Conservation (phyloP, 2,797 vertebrate genomes). For the Passerculus sandwichensis region DNA sequence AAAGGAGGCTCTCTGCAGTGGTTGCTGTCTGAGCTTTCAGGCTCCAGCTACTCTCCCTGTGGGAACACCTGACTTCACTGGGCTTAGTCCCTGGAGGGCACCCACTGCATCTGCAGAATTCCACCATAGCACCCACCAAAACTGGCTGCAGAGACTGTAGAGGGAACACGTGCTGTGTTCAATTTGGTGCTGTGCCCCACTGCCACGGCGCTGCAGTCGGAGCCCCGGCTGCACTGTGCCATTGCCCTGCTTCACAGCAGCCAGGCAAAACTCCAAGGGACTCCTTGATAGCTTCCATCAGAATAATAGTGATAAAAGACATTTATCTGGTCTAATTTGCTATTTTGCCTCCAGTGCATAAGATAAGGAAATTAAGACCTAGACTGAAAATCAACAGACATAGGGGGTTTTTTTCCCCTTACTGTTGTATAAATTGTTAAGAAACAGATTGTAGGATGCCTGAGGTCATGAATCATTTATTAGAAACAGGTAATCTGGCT, state of each 20-base stretch:
- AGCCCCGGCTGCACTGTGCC: not conserved
- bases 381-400: not conserved
- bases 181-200: not conserved
- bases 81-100: not conserved
- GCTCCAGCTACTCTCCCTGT: not conserved
- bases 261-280: not conserved
- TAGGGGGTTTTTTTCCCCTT: not conserved
- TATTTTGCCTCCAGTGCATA: not conserved
- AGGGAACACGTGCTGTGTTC: rapidly evolving
- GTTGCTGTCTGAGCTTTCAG: not conserved
- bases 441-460: not conserved
- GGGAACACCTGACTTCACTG: not conserved
- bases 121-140: not conserved
- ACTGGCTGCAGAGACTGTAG: not conserved
- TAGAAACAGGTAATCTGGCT: not conserved
- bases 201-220: rapidly evolving
- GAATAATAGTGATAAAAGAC: not conserved
- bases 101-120: not conserved
- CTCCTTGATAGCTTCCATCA: not conserved
- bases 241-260: not conserved
- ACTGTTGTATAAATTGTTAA: not conserved
- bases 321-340: not conserved
- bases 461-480: not conserved
- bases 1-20: not conserved
- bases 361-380: not conserved